Percentiles rank a stretch among this genome's conserved stretches.
These are phyloP conservation scores for Atlantisia rogersi DNA, from an alignment of 2,113 vertebrate genomes.

Conservation along the genomic window DNA sequence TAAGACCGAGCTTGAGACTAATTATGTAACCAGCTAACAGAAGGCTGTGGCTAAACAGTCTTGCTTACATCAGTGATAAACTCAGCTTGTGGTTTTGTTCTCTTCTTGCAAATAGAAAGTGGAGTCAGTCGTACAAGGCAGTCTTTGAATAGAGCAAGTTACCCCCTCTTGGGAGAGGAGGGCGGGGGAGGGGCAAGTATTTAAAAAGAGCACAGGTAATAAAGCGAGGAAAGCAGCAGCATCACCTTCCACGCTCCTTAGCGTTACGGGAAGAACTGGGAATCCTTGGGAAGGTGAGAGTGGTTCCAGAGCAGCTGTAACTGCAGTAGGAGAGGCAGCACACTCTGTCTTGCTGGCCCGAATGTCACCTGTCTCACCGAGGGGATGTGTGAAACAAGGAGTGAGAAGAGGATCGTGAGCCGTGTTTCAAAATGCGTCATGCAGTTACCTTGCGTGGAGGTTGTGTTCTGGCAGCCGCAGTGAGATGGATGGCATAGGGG, in stretches of 20 bases:
- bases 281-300: background rate
- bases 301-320: background rate
- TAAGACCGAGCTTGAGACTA: background rate
- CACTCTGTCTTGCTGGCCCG: accelerated
- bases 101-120: background rate
- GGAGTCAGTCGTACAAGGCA: background rate
- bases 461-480: background rate
- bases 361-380: background rate
- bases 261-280: background rate
- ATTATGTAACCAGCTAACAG: background rate
- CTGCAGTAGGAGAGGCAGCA: background rate
- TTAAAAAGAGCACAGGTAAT: background rate
- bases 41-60: background rate
- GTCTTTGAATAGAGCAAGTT: background rate
- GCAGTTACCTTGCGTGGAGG: accelerated
- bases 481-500: background rate
- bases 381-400: background rate
- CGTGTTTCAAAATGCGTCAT: accelerated
- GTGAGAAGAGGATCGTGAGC: background rate
- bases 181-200: background rate
- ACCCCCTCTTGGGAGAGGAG: too few relatives aligned
- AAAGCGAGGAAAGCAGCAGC: accelerated
- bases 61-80: background rate
- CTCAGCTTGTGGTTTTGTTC: background rate
- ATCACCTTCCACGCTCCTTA: background rate